Percentiles rank a stretch among this genome's conserved stretches.
Conservation (phyloP, 2,797 vertebrate species). For the Trematomus bernacchii region DNA sequence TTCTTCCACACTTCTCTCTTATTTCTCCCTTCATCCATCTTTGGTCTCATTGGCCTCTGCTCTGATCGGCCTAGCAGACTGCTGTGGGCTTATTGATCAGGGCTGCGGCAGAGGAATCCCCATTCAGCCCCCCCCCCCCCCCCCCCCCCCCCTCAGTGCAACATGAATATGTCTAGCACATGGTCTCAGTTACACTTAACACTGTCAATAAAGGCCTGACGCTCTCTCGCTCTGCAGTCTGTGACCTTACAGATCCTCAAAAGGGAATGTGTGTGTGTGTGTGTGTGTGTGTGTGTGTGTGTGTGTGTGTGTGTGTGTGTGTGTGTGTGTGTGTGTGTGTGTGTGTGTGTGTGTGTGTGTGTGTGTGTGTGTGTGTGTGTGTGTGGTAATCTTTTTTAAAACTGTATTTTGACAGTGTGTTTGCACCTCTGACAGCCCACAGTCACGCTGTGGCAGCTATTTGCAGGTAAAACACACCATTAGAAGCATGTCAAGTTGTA, state of each 20-base stretch:
- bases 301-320: background rate
- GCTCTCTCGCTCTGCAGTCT: slow-evolving; percentile 11
- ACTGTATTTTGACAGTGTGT: background rate
- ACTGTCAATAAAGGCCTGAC: slow-evolving; percentile 16
- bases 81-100: slow-evolving; percentile 41
- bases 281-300: background rate
- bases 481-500: background rate
- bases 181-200: slow-evolving; percentile 20
- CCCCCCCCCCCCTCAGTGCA: background rate
- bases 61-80: slow-evolving; percentile 15
- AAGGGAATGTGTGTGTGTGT: slow-evolving; percentile 1
- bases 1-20: slow-evolving; percentile 1
- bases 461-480: slow-evolving; percentile 10
- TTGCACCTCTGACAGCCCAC: background rate
- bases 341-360: too few species aligned
- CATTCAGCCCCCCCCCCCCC: slow-evolving; percentile 17
- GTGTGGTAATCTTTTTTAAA: background rate
- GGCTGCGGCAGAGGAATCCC: slow-evolving; percentile 38
- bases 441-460: background rate
- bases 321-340: too few species aligned
- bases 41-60: slow-evolving; percentile 22
- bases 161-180: slow-evolving; percentile 20
- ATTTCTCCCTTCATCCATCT: slow-evolving; percentile 7
- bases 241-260: slow-evolving; percentile 14
- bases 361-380: background rate